Evolutionary conservation across 2,888 invertebrate genomes (phyloP).

Genomic region (Chrysolina americana): DNA sequence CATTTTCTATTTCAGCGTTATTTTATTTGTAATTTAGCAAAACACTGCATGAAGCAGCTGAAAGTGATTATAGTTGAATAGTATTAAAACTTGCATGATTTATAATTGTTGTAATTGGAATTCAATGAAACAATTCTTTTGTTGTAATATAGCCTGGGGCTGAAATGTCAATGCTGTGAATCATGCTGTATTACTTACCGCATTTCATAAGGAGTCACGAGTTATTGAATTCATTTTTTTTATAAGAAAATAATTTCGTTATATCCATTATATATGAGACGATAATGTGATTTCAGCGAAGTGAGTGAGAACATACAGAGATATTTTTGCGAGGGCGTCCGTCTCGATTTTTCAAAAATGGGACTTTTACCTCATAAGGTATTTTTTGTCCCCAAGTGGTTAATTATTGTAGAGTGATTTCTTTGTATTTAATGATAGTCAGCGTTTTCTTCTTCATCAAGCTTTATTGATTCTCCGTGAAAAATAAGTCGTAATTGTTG

Average conservation of each 20-base stretch:
- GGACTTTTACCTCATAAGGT: too few species aligned
- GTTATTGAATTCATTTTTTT: neutral
- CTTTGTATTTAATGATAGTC: too few species aligned
- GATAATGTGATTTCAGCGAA: too few species aligned
- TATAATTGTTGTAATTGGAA: slow-evolving; percentile 11
- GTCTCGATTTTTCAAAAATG: too few species aligned
- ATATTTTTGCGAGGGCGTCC: too few species aligned
- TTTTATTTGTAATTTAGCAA: too few species aligned
- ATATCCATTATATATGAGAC: neutral
- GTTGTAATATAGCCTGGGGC: slow-evolving; percentile 22
- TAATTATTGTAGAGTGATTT: too few species aligned
- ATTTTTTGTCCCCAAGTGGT: too few species aligned
- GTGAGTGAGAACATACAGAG: too few species aligned
- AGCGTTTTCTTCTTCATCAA: too few species aligned
- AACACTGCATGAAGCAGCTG: neutral
- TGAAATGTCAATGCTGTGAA: slow-evolving; percentile 30
- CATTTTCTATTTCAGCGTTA: neutral
- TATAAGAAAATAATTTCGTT: neutral
- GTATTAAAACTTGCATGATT: neutral
- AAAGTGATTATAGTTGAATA: neutral
- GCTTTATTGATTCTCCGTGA: too few species aligned
- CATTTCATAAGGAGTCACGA: neutral
- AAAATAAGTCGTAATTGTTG: too few species aligned
- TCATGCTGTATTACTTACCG: slow-evolving; percentile 26
- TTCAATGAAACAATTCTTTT: slow-evolving; percentile 4